Evolutionary conservation across 2,888 invertebrate genomes (phyloP).

Genomic region (Phytoseiulus persimilis): DNA sequence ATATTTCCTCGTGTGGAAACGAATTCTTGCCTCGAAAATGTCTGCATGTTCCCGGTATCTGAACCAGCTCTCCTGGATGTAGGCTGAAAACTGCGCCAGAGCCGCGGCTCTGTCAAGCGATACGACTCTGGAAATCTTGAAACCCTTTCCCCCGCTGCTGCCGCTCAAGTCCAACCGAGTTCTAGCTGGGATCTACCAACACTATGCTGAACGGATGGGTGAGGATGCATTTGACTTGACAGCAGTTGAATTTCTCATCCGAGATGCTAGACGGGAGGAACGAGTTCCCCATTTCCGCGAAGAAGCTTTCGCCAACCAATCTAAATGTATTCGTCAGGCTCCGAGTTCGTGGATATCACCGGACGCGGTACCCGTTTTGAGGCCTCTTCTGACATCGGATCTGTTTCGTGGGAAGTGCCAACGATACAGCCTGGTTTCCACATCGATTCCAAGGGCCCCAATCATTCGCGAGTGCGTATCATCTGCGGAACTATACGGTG

Average conservation of each 20-base stretch:
- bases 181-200: constrained; percentile 47
- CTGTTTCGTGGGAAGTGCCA: constrained; percentile 49
- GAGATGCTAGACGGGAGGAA: too few relatives aligned
- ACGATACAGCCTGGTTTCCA: constrained; percentile 47
- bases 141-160: background rate
- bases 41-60: too few relatives aligned
- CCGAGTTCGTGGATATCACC: constrained; percentile 42
- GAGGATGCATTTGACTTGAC: constrained; percentile 18
- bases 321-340: constrained; percentile 40
- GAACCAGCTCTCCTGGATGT: background rate
- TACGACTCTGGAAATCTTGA: background rate
- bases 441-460: constrained; percentile 46
- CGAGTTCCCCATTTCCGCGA: background rate
- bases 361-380: constrained; percentile 42
- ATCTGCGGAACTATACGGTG: too few relatives aligned
- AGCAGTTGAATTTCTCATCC: too few relatives aligned
- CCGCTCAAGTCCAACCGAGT: constrained; percentile 48
- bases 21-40: background rate
- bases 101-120: background rate
- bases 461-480: constrained; percentile 46
- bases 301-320: background rate
- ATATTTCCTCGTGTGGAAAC: constrained; percentile 44
- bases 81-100: background rate
- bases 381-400: constrained; percentile 50
- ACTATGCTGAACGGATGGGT: constrained; percentile 47